Evolutionary conservation across 2,113 vertebrate genomes (phyloP), one percentile per base, ranked within the genome.

Genomic region (Lonchura striata): DNA sequence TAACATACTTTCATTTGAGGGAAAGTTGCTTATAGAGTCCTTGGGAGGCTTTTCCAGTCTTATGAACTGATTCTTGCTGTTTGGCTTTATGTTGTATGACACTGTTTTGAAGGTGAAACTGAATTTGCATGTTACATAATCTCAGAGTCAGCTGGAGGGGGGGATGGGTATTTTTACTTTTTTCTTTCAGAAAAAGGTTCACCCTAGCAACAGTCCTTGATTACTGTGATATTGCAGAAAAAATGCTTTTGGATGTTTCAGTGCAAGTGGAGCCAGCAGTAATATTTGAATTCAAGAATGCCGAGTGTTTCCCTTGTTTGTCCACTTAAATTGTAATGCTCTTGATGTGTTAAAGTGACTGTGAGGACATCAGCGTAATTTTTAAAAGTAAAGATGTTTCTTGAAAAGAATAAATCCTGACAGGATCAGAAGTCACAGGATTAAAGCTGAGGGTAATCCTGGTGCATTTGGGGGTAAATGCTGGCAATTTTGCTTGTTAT

Each of bases 101-200:
- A 22, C 11, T 85, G 2, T 88, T 96, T 80, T 92, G 91, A 89
- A 91, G 92, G 85, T 91, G 87, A 86, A 93, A 83, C 47, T 88
- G 44, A 90, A 94, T 92, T 95, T 96, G 74, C 92, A 68, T 86
- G 72, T 97, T 97, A 91, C 14, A 20, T 95, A 92, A 94, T 86
- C n/a, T 66, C 52, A 20, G 57, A 94, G 41, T 60, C 72, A 42
- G 33, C 49, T 37, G 18, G 46, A 10, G 41, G 25, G 47, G 53
- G 59, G 59, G 35, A 60, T 22, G 59, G 53, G 61, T 46, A n/a
- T 44, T 88, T 66, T 39, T 47, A 53, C 47, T 35, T 42, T 46
- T 44, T 44, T 46, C 39, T 30, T 56, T 77, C 52, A 12, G 41
- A 39, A 54, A 56, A 61, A 11, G 35, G 7, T 65, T 87, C 42